Evolutionary conservation across 2,797 vertebrate genomes (phyloP).

Genomic region (Lophura swinhoii): DNA sequence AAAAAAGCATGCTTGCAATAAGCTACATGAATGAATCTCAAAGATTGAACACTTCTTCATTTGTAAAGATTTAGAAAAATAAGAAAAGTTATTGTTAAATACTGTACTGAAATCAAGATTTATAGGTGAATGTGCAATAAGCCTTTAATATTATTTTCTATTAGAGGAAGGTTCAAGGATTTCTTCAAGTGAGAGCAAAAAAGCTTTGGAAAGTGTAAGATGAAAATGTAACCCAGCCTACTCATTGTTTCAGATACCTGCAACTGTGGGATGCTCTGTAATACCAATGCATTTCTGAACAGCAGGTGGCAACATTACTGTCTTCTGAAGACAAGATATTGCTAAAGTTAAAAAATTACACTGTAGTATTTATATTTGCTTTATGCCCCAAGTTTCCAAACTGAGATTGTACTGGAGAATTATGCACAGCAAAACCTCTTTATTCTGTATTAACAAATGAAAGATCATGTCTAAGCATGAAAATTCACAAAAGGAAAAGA

Average conservation of each 20-base stretch:
- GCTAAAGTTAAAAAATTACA: background rate
- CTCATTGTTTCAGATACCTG: background rate
- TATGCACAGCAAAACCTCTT: background rate
- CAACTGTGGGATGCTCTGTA: background rate
- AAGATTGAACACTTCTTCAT: background rate
- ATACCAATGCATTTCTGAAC: background rate
- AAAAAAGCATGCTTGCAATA: background rate
- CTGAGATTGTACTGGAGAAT: background rate
- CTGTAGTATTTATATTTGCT: background rate
- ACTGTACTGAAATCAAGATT: background rate
- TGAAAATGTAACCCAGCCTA: background rate
- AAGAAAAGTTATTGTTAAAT: background rate
- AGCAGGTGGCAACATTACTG: conserved; percentile 30
- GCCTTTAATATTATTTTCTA: background rate
- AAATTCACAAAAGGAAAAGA: background rate
- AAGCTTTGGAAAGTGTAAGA: background rate
- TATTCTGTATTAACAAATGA: background rate
- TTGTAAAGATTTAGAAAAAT: background rate
- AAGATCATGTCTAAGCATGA: background rate
- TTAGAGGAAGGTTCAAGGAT: background rate
- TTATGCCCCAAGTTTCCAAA: background rate
- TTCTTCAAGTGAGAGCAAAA: background rate
- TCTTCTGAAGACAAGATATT: background rate
- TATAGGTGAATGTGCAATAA: background rate
- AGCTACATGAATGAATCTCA: background rate